Evolutionary conservation across 2,113 vertebrate genomes (phyloP).

Genomic region (Passer domesticus): DNA sequence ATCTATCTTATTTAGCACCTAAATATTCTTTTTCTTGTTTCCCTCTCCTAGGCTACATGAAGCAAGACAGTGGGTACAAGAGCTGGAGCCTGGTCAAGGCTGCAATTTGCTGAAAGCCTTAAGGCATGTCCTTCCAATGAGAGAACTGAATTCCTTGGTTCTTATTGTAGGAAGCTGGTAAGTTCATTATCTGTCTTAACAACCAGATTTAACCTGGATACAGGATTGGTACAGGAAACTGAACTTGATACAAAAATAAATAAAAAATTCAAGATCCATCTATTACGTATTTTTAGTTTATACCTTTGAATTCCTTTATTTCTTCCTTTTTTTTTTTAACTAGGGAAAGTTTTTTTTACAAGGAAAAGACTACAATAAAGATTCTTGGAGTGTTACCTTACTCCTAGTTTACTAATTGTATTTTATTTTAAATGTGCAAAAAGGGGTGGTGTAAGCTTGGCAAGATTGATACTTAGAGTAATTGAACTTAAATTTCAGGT

Average conservation of each 20-base stretch:
- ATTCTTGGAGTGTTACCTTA: background rate
- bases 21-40: background rate
- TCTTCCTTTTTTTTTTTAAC: background rate
- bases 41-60: slow-evolving; percentile 71
- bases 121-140: slow-evolving; percentile 51
- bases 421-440: background rate
- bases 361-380: background rate
- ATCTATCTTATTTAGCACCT: background rate
- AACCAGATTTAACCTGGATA: background rate
- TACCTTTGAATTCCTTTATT: background rate
- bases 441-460: background rate
- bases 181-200: background rate
- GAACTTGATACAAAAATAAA: background rate
- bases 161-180: slow-evolving; percentile 78
- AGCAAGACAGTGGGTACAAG: slow-evolving; percentile 73
- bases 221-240: background rate
- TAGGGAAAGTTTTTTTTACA: background rate
- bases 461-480: background rate
- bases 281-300: background rate
- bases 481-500: background rate
- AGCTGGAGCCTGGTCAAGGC: slow-evolving; percentile 59
- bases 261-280: background rate
- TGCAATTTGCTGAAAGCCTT: slow-evolving; percentile 77
- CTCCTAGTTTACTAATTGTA: background rate
- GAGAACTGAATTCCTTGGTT: slow-evolving; percentile 74